Conservation (phyloP, 1,140 invertebrate genomes). For the Diachasma alloeum region DNA sequence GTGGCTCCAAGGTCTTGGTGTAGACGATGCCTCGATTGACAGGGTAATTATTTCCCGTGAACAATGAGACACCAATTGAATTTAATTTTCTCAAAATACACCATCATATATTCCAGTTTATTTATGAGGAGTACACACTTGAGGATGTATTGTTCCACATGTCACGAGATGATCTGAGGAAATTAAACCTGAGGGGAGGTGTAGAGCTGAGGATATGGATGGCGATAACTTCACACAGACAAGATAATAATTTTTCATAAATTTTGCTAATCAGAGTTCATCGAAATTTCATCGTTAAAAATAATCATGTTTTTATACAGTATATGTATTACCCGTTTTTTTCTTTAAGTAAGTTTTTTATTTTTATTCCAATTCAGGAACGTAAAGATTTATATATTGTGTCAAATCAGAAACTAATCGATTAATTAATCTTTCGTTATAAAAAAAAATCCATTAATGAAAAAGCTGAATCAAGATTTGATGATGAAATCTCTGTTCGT, state of each 20-base stretch:
- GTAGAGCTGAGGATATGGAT: slow-evolving; percentile 71
- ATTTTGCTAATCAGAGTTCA: background rate
- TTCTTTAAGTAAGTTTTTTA: background rate
- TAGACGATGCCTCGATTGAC: slow-evolving; percentile 69
- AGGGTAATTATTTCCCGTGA: slow-evolving; percentile 52
- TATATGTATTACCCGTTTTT: background rate
- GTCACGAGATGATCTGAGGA: slow-evolving; percentile 78
- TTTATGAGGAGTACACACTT: slow-evolving; percentile 80
- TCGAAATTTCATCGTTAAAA: background rate
- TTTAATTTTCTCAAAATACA: slow-evolving; percentile 47
- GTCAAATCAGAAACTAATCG: no score
- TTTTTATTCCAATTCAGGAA: background rate
- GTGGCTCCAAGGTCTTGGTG: slow-evolving; percentile 69
- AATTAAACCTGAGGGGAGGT: slow-evolving; percentile 73
- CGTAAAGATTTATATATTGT: background rate
- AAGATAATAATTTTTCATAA: slow-evolving; percentile 29
- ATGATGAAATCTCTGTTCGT: no score
- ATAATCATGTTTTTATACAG: background rate
- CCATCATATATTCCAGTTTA: slow-evolving; percentile 66
- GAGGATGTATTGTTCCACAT: slow-evolving; percentile 80
- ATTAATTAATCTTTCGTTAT: no score
- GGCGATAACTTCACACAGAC: slow-evolving; percentile 62
- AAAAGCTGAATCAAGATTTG: no score
- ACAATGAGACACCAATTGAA: slow-evolving; percentile 11
- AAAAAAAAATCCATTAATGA: no score